Conservation (phyloP, 1,140 invertebrate genomes). For the Manduca sexta region DNA sequence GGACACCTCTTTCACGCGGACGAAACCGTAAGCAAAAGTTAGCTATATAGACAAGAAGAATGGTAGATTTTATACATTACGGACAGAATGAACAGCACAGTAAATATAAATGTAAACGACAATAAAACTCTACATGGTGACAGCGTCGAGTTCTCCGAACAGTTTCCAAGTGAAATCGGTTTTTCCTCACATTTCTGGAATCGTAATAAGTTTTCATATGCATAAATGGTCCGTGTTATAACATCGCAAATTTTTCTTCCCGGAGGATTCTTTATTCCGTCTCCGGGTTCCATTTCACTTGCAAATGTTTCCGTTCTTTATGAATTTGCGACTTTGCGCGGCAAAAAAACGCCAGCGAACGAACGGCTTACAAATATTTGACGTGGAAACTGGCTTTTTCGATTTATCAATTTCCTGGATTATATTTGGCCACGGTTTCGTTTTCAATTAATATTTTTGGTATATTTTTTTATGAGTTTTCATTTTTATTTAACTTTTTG, state of each 20-base stretch:
- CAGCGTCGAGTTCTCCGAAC: not conserved
- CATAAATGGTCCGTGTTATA: slow-evolving; percentile 53
- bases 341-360: slow-evolving; percentile 35
- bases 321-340: slow-evolving; percentile 37
- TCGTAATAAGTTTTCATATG: slow-evolving; percentile 52
- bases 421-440: not conserved
- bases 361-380: slow-evolving; percentile 52
- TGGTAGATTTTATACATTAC: too few relatives aligned
- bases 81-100: too few relatives aligned
- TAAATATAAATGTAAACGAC: too few relatives aligned
- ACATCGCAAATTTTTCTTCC: slow-evolving; percentile 42
- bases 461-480: not conserved
- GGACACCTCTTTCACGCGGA: too few relatives aligned
- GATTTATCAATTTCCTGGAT: slow-evolving; percentile 13
- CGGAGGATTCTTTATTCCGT: slow-evolving; percentile 41
- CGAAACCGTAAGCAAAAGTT: too few relatives aligned
- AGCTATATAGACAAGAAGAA: too few relatives aligned
- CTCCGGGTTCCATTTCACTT: slow-evolving; percentile 48
- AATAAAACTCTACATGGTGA: too few relatives aligned
- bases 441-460: not conserved
- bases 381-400: slow-evolving; percentile 23
- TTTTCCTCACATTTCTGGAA: slow-evolving; percentile 12
- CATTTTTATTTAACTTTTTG: not conserved
- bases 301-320: slow-evolving; percentile 54
- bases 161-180: slow-evolving; percentile 5